Evolutionary conservation across 2,888 invertebrate genomes (phyloP), one percentile per base, ranked within the genome.

Genomic region (Plutella xylostella): DNA sequence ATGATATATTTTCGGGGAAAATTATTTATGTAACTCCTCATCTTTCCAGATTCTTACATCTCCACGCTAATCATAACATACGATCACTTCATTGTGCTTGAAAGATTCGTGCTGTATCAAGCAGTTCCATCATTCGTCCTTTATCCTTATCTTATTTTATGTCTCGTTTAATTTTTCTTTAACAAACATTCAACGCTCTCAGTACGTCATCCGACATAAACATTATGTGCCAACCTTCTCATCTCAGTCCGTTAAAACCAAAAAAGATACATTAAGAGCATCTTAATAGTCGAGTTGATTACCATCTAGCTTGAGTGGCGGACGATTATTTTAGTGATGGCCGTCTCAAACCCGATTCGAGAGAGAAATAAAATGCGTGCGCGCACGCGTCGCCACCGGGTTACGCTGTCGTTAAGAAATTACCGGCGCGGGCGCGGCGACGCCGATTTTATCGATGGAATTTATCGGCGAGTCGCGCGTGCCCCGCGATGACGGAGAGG

Each of bases 341-440:
- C 65, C 62, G 42, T 69, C 66, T 72, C 68, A 74, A 72, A 21
- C 25, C 14, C 39, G 41, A 41, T 30, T 17, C 71, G 72, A 63
- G 66, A 68, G 71, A 68, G 74, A 72, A 75, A 78, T 76, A 77
- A 78, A 78, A 79, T 76, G 77, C 72, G 73, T 73, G 63, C 65
- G 77, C 77, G 79, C 80, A 76, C 79, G 76, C 75, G 76, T 75
- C 73, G 82, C 82, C 78, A 82, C 82, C 72, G 79, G 65, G 80
- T 82, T 82, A 82, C 82, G 82, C 82, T 73, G 78, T 78, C 78
- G 78, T 79, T 80, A 80, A 78, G 77, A 76, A 79, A 82, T 80
- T 82, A 83, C 77, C 73, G 73, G 58, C 34, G 34, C 34, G 9
- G 42, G 38, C 28, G 39, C 64, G 65, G 69, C 72, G 72, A 72